Base-by-base conservation (phyloP, 2,113 vertebrate genomes). In the Erpornis zantholeuca region DNA sequence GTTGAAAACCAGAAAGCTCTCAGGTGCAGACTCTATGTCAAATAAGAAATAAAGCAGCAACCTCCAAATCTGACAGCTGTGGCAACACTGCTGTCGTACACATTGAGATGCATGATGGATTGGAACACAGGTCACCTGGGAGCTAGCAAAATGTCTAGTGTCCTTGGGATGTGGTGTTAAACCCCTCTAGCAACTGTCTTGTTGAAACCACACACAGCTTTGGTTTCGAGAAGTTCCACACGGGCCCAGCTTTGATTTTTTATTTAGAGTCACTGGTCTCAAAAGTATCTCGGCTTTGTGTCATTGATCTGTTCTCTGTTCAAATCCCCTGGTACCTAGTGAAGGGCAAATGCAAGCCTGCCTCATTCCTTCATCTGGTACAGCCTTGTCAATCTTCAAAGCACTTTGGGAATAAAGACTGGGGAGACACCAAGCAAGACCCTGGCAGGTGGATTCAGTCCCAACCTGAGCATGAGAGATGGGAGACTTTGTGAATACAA, bases 41-140 rank as follows among this genome's bases (percentile, higher is more conserved):
- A 15, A 16, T 47, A 10, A 28, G 38, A 75, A 79, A 85, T 52
- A 71, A 89, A 56, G 44, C 61, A 68, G 61, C 86, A 82, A 23
- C 36, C 22, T 90, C 36, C 65, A 64, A 29, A 87, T 44, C 15
- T 84, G 81, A 68, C 81, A 91, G 42, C 35, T 75, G 6, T 1
- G 3, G 23, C 35, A 63, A 56, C 47, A 5, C 22, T 50, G 29
- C 53, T 75, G 33, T 56, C 0, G 0, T 44, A 18, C 0, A 1
- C 71, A 13, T 28, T 84, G 72, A 86, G 69, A 59, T 5, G 4
- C 33, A 11, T 1, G 7, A 66, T 22, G 47, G 50, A 27, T 73
- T 66, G 50, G 69, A 70, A 71, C 56, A 35, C 1, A 36, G 24
- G 47, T 64, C 35, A 44, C 44, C 28, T 52, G n/a, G 22, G 73